phyloP scores from a whole-genome alignment of 2,888 invertebrate species.

The Imbricaverruca yamaguchii region DNA sequence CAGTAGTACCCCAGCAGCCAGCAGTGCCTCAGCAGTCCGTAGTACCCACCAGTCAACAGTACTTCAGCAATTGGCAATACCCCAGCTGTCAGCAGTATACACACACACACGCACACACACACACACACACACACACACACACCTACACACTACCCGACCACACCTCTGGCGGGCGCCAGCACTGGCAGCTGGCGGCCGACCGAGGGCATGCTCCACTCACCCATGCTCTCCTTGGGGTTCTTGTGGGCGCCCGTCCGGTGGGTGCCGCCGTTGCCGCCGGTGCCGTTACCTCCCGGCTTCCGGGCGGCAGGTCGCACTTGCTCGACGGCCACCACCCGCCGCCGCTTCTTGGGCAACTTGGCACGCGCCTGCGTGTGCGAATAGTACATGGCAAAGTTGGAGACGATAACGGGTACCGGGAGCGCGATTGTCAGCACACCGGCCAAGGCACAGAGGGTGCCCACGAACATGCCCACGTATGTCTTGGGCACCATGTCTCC shows the following conservation, averaged over 20 bases:
- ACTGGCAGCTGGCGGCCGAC: background rate
- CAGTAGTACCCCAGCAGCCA: no score
- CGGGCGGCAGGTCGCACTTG: slow-evolving; percentile 65
- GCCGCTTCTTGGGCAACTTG: slow-evolving; percentile 95
- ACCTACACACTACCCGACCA: no score
- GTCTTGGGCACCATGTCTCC: slow-evolving; percentile 99
- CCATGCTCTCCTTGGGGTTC: slow-evolving; percentile 33
- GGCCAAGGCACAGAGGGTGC: slow-evolving; percentile 93
- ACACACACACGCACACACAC: no score
- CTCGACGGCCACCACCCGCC: slow-evolving; percentile 93
- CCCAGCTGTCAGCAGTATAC: no score
- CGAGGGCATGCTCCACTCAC: slow-evolving; percentile 28
- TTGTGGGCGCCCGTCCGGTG: slow-evolving; percentile 25
- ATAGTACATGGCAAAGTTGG: slow-evolving; percentile 97
- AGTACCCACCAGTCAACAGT: background rate
- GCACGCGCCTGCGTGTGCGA: slow-evolving; percentile 91
- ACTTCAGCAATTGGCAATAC: no score
- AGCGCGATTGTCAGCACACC: slow-evolving; percentile 98
- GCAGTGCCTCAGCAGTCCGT: no score
- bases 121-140: no score
- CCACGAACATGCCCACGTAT: slow-evolving; percentile 97
- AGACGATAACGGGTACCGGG: slow-evolving; percentile 98
- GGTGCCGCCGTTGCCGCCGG: slow-evolving; percentile 40
- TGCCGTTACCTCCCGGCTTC: slow-evolving; percentile 46
- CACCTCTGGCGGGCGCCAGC: no score